A percentile compares a stretch with the other conserved stretches of the same genome.
Evolutionary conservation across 1,140 invertebrate species (phyloP).

Genomic region (Temnothorax longispinosus): DNA sequence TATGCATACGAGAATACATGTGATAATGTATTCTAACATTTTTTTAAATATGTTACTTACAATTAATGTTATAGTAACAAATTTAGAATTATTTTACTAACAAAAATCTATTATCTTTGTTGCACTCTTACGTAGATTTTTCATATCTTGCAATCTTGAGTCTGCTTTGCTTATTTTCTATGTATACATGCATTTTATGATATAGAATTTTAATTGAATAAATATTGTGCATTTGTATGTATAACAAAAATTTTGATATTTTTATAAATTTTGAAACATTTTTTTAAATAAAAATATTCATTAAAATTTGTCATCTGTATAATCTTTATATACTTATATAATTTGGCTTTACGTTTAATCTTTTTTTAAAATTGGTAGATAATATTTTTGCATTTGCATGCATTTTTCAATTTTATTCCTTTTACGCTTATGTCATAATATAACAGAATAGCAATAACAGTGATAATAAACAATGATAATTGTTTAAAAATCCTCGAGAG

Average conservation of each 20-base stretch:
- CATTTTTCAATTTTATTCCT: constrained; percentile 40
- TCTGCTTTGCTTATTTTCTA: constrained; percentile 12
- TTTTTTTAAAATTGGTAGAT: constrained; percentile 51
- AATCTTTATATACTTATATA: not conserved
- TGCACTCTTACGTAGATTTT: constrained; percentile 12
- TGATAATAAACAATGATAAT: constrained; percentile 65
- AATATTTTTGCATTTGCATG: constrained; percentile 29
- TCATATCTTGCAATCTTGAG: not conserved
- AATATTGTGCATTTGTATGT: not conserved
- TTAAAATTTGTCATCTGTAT: not conserved
- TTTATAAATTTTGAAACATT: not conserved
- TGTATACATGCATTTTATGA: not conserved
- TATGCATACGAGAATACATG: not conserved
- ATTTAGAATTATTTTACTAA: constrained; percentile 13
- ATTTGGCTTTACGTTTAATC: not conserved
- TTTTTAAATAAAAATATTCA: not conserved
- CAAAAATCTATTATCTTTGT: not conserved
- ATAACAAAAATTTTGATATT: constrained; percentile 3
- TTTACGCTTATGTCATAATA: constrained; percentile 49
- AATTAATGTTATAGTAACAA: not conserved
- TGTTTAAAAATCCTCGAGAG: constrained; percentile 52
- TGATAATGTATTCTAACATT: not conserved
- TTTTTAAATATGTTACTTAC: not conserved
- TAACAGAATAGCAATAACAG: constrained; percentile 80
- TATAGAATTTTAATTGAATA: not conserved